Evolutionary conservation across 2,797 vertebrate genomes (phyloP).

Genomic region (Spheniscus humboldti): DNA sequence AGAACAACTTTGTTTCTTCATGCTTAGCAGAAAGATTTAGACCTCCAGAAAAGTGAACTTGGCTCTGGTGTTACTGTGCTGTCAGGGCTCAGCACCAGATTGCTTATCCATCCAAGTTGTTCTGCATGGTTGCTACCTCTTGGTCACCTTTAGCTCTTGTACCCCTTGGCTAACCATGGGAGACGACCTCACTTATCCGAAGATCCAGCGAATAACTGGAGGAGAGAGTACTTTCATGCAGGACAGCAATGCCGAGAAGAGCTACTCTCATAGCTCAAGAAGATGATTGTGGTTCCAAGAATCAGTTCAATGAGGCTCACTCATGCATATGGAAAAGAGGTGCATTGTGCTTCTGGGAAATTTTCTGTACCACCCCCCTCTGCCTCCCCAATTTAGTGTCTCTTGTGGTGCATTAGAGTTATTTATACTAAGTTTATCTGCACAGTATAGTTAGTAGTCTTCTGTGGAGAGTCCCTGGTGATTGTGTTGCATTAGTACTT

Average conservation of each 20-base stretch:
- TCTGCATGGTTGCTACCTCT: neutral
- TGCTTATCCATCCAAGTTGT: neutral
- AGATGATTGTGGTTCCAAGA: neutral
- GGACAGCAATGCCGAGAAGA: neutral
- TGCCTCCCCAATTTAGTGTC: neutral
- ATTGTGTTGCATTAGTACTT: neutral
- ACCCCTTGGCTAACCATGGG: neutral
- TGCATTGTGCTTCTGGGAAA: neutral
- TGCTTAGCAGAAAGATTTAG: neutral
- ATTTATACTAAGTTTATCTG: neutral
- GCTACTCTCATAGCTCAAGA: rapidly evolving
- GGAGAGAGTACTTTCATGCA: neutral
- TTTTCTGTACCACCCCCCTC: neutral
- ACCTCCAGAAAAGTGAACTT: neutral
- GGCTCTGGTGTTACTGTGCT: neutral
- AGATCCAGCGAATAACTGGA: neutral
- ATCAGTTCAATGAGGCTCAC: neutral
- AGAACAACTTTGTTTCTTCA: neutral
- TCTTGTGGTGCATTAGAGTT: neutral
- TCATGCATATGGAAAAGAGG: neutral
- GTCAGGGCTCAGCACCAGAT: neutral
- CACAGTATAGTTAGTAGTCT: neutral
- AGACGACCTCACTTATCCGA: neutral
- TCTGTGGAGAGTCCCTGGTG: neutral
- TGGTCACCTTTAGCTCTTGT: neutral